Evolutionary conservation across 2,797 vertebrate genomes (phyloP).

Genomic region (Cossypha polioptera): DNA sequence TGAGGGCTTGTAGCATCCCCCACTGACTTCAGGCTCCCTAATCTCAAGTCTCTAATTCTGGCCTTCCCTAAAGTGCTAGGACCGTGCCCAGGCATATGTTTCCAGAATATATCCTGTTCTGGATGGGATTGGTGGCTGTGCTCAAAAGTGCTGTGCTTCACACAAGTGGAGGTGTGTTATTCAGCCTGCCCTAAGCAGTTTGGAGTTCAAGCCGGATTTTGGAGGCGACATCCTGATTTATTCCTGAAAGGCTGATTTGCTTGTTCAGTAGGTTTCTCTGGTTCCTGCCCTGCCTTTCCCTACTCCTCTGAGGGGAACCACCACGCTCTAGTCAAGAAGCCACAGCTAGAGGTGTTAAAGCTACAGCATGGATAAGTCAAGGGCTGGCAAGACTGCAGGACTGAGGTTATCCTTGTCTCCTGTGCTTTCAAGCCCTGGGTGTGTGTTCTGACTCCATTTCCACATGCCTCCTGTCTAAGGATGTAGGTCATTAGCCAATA

Average conservation of each 20-base stretch:
- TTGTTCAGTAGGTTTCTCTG: background rate
- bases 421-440: background rate
- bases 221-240: background rate
- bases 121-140: background rate
- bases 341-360: background rate
- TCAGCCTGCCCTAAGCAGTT: background rate
- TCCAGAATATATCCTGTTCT: rapidly evolving
- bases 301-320: background rate
- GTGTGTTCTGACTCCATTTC: background rate
- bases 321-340: background rate
- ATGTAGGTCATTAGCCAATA: background rate
- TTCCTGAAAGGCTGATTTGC: background rate
- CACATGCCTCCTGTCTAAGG: background rate
- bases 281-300: background rate
- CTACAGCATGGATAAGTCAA: background rate
- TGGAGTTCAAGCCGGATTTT: background rate
- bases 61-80: background rate
- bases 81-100: background rate
- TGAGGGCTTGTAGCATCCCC: background rate
- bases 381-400: background rate
- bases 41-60: background rate
- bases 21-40: background rate
- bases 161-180: background rate
- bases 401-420: background rate
- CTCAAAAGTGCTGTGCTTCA: background rate